Evolutionary conservation across 1,140 invertebrate genomes (phyloP).

Genomic region (Oscheius sp.): DNA sequence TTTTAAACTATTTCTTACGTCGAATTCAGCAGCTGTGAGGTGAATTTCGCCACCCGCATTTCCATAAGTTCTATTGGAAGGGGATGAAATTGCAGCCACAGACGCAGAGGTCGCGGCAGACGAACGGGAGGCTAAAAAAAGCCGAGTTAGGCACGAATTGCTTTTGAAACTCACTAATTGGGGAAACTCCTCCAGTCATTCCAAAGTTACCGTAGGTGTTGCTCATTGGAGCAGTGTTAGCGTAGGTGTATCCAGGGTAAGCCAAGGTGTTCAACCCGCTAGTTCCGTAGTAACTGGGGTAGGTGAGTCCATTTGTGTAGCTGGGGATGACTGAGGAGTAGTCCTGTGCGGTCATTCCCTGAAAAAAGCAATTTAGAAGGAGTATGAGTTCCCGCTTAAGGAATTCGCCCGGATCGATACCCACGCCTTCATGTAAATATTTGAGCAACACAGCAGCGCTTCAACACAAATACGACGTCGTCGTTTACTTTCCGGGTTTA

Average conservation of each 20-base stretch:
- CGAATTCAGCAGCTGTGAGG: slow-evolving; percentile 1
- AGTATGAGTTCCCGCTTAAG: neutral
- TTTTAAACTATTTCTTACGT: neutral
- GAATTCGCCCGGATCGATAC: neutral
- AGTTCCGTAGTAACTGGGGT: neutral
- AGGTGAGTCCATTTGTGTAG: neutral
- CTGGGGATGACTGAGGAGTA: neutral
- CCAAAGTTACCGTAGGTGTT: neutral
- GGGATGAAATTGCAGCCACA: neutral
- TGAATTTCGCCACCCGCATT: neutral
- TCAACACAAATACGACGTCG: slow-evolving; percentile 11
- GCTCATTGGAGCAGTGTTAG: neutral
- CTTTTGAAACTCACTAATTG: neutral
- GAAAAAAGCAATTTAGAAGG: neutral
- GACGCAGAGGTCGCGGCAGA: neutral
- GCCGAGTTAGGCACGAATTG: neutral
- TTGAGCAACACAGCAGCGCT: slow-evolving; percentile 8
- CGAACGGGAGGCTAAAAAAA: neutral
- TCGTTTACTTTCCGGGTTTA: slow-evolving; percentile 2
- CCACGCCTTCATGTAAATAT: slow-evolving; percentile 9
- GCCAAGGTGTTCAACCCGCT: neutral
- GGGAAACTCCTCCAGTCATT: neutral
- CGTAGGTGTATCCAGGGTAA: neutral
- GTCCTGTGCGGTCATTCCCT: slow-evolving; percentile 3
- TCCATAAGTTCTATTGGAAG: neutral